Evolutionary conservation across 1,140 invertebrate genomes (phyloP), one percentile per base, ranked within the genome.

Genomic region (Leguminivora glycinivorella): DNA sequence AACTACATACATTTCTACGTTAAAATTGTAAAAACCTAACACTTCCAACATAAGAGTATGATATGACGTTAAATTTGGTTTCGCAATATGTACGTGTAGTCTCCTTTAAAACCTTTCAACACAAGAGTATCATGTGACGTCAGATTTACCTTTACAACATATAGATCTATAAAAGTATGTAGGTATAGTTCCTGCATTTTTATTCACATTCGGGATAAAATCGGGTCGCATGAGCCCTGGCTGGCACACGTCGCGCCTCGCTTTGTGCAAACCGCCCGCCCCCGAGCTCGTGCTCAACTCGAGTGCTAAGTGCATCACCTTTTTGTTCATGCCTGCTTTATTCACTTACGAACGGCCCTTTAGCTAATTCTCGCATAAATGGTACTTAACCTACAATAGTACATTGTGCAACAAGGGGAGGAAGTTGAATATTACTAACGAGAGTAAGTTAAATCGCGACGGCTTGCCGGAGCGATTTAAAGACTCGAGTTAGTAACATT

Each of bases 311-410:
- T 34, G 26, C 26, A 63, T 34, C 58, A 63, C 25, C 58, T 63
- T 63, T 60, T 63, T 31, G 58, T 63, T 63, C n/a, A 34, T 60
- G 14, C 26, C 58, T 17, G 25, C 31, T 63, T 60, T 26, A 60
- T 60, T 29, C 58, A 26, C 24, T 63, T 63, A 17, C 6, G 5
- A 22, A 9, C 17, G 25, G 14, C 26, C n/a, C 29, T 63, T 63
- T 63, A 17, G 7, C 14, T 63, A 34, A 63, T 63, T 29, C 25
- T 29, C 56, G 14, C 14, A 60, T 47, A 26, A 29, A 26, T 14
- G 56, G 17, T 24, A 17, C n/a, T n/a, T n/a, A n/a, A n/a, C n/a
- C n/a, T n/a, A n/a, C n/a, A n/a, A n/a, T n/a, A n/a, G n/a, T n/a
- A n/a, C n/a, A n/a, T n/a, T n/a, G n/a, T n/a, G n/a, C n/a, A n/a